These are phyloP conservation scores for Geotrupes spiniger DNA, from an alignment of 2,888 invertebrate species.

Conservation along the genomic window DNA sequence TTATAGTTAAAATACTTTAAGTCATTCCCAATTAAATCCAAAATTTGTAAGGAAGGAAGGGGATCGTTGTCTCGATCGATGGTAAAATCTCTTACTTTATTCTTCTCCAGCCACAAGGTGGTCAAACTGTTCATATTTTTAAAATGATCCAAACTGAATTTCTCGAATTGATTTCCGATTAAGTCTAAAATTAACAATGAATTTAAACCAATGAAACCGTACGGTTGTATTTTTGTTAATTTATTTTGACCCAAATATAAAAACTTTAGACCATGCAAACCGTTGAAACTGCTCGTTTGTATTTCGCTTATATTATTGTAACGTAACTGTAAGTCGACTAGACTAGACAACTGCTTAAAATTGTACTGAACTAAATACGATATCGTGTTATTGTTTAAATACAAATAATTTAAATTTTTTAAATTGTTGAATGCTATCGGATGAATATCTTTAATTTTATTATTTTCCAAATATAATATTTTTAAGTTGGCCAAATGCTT, in stretches of 20 bases:
- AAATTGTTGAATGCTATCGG: constrained; percentile 46
- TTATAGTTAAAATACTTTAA: constrained; percentile 41
- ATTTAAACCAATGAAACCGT: constrained; percentile 46
- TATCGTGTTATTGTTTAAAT: constrained; percentile 47
- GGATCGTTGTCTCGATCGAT: constrained; percentile 35
- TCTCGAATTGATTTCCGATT: constrained; percentile 39
- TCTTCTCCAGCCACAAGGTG: constrained; percentile 43
- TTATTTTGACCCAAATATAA: constrained; percentile 48
- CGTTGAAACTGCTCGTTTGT: constrained; percentile 46
- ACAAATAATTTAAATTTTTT: constrained; percentile 42
- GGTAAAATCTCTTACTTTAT: constrained; percentile 37
- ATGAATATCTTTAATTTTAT: constrained; percentile 45
- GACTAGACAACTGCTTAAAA: constrained; percentile 43
- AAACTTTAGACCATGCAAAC: constrained; percentile 41
- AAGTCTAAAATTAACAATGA: constrained; percentile 43
- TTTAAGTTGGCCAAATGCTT: constrained; percentile 43
- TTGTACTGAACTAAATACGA: constrained; percentile 42
- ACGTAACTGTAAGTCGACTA: constrained; percentile 46
- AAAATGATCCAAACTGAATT: constrained; percentile 37
- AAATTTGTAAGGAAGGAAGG: constrained; percentile 34
- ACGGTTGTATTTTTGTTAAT: constrained; percentile 42
- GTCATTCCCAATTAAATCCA: constrained; percentile 42
- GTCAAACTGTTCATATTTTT: constrained; percentile 39
- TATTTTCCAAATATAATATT: constrained; percentile 47
- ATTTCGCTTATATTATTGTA: constrained; percentile 44